A percentile compares a stretch with the other conserved stretches of the same genome.
Evolutionary conservation across 92 coral and sea anemone genomes (phyloP).

Genomic region (Bergia puertoricense): DNA sequence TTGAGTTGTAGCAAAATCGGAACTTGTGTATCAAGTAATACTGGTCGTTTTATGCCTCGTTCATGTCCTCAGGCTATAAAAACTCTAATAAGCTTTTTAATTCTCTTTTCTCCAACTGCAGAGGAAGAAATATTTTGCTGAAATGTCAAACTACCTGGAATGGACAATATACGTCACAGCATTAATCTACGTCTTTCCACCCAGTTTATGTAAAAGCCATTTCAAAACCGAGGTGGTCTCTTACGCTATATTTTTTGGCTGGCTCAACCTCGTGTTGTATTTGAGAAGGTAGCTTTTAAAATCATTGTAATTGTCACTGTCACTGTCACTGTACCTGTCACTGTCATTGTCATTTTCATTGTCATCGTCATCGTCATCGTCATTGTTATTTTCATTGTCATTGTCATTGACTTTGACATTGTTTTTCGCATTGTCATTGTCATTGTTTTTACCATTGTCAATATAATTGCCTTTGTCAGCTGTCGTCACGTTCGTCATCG

Average conservation of each 20-base stretch:
- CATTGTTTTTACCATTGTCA: too few relatives aligned
- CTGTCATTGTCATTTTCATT: not conserved
- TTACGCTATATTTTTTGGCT: slow-evolving; percentile 76
- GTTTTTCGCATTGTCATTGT: not conserved
- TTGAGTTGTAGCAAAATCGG: too few relatives aligned
- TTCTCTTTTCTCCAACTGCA: slow-evolving; percentile 9
- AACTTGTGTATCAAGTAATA: too few relatives aligned
- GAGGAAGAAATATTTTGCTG: slow-evolving; percentile 62
- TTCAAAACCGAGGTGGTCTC: slow-evolving; percentile 53
- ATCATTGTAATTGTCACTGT: too few relatives aligned
- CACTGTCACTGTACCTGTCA: not conserved
- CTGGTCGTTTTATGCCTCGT: not conserved
- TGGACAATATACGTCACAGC: slow-evolving; percentile 74
- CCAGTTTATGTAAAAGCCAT: slow-evolving; percentile 18
- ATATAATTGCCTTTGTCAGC: too few relatives aligned
- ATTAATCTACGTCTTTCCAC: slow-evolving; percentile 60
- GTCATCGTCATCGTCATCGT: not conserved
- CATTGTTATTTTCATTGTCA: not conserved
- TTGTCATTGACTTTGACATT: not conserved
- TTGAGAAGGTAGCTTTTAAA: slow-evolving; percentile 68
- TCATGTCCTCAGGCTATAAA: not conserved
- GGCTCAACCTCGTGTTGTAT: slow-evolving; percentile 81
- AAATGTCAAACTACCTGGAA: slow-evolving; percentile 74
- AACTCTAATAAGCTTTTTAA: too few relatives aligned
- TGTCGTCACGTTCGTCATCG: too few relatives aligned